Percentiles rank a stretch among this genome's conserved stretches.
phyloP scores from a whole-genome alignment of 2,888 invertebrate species.

The Drosophila meridiana region DNA sequence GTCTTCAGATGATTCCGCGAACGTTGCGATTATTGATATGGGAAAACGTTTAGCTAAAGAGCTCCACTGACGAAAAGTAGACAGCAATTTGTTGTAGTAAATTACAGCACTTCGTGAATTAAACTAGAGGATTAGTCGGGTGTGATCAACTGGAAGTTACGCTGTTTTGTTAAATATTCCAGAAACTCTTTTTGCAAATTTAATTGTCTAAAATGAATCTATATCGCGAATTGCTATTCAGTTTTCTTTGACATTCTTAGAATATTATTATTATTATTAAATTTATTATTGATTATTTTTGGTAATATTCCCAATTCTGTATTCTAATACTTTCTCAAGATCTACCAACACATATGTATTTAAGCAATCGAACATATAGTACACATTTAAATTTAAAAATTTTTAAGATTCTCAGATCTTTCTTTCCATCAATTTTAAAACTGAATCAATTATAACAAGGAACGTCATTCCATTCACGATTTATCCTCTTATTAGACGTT shows the following conservation, averaged over 20 bases:
- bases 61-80: background rate
- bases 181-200: too few species aligned
- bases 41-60: conserved; percentile 40
- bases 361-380: background rate
- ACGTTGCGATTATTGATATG: conserved; percentile 60
- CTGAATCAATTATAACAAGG: background rate
- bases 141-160: background rate
- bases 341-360: background rate
- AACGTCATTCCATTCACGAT: background rate
- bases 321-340: too few species aligned
- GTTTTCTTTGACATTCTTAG: too few species aligned
- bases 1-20: conserved; percentile 29
- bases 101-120: conserved; percentile 17
- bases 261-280: too few species aligned
- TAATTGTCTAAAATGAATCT: too few species aligned
- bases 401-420: background rate
- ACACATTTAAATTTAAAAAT: background rate
- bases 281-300: background rate
- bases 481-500: background rate
- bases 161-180: background rate
- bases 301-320: background rate
- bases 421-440: background rate
- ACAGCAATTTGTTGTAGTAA: conserved; percentile 21
- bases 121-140: background rate
- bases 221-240: too few species aligned